Evolutionary conservation across 2,797 vertebrate species (phyloP), one percentile per base, ranked within the genome.

Genomic region (Perdix hodgsoniae): DNA sequence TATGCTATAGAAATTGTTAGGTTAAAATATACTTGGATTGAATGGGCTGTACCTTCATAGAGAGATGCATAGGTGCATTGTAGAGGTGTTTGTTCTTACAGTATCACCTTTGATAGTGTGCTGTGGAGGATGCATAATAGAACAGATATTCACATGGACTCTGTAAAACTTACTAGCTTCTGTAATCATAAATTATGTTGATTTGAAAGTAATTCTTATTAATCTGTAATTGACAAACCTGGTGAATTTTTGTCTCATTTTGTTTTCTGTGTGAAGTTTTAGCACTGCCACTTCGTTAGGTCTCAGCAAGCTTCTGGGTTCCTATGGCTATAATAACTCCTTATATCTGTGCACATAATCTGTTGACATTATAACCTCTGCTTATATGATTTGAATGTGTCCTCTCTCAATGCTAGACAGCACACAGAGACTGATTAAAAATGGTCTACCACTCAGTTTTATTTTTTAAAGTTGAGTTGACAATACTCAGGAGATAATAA

Each of bases 1-100:
- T 84, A 83, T 86, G 87, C 40, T 91, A 39, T 81, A 88, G 80
- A 71, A 93, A 86, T 83, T 88, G 78, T 42, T 85, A 86, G 89
- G 61, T 90, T 92, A 93, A 91, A 90, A 82, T 35, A 82, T 6
- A 45, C 88, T 86, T 88, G 4, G 21, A 54, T 10, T n/a, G 80
- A 86, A 91, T 67, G 52, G 83, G 57, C 49, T 95, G 57, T 77
- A 76, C 74, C 22, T 64, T 80, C 60, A n/a, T 63, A 77, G 37
- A 69, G 24, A 57, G n/a, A 67, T 3, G 15, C 39, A 52, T 63
- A 63, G 60, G 57, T 3, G 17, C 39, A 49, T 50, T 66, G 60
- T 19, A 27, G 44, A 83, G 66, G 57, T 61, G 74, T 89, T 76
- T 91, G 40, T 79, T 84, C 49, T 83, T 71, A 64, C 45, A 90